Evolutionary conservation across 1,140 invertebrate genomes (phyloP).

Genomic region (Agrypnia vestita): DNA sequence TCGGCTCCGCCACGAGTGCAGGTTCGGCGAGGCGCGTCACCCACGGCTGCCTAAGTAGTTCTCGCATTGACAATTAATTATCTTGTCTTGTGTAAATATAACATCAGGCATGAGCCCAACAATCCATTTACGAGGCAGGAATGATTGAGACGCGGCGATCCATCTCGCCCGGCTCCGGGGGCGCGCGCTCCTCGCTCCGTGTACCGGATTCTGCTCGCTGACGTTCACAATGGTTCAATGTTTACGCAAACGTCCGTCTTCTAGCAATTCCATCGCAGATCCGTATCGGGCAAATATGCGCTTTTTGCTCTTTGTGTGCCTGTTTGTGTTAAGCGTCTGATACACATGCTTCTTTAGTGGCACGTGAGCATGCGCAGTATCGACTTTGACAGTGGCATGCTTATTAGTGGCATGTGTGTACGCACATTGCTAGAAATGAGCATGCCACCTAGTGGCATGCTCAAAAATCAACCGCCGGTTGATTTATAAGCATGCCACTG

Average conservation of each 20-base stretch:
- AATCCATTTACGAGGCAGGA: constrained; percentile 24
- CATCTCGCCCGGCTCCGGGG: neutral
- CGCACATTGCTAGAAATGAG: no score
- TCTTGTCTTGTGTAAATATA: constrained; percentile 23
- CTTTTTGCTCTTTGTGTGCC: no score
- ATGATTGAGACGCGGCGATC: constrained; percentile 31
- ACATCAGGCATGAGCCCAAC: constrained; percentile 22
- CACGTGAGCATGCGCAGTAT: no score
- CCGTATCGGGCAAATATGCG: neutral
- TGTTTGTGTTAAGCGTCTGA: no score
- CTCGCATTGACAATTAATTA: constrained; percentile 23
- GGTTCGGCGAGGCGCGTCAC: neutral
- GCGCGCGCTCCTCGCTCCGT: neutral
- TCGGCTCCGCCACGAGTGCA: neutral
- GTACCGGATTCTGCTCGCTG: constrained; percentile 2
- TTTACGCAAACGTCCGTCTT: constrained; percentile 13
- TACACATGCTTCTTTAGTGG: no score
- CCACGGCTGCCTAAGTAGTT: neutral
- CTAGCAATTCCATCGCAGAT: neutral
- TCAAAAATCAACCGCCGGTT: no score
- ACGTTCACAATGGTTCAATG: constrained; percentile 16
- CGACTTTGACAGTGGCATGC: no score
- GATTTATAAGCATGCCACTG: no score
- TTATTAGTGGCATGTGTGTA: no score
- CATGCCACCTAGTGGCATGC: no score